phyloP scores from a whole-genome alignment of 2,888 invertebrate genomes.

The Tromatobia lineatoria region DNA sequence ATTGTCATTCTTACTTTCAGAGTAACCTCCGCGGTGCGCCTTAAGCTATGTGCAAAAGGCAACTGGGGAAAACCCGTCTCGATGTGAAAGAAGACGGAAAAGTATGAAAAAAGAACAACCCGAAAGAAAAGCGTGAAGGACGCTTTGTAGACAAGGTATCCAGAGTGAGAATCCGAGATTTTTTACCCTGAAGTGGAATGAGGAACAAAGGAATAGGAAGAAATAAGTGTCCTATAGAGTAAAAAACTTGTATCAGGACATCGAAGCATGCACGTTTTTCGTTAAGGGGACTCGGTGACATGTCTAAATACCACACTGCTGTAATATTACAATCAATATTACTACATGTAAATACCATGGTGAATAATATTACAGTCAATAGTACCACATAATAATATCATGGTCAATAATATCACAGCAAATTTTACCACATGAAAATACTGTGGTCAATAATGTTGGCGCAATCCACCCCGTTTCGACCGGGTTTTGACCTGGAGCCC shows the following conservation, averaged over 20 bases:
- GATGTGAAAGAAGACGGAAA: constrained; percentile 14
- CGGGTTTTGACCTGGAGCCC: too few relatives aligned
- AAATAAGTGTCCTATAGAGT: neutral
- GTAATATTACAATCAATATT: too few relatives aligned
- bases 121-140: constrained; percentile 25
- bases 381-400: too few relatives aligned
- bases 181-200: neutral
- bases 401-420: too few relatives aligned
- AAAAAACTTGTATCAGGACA: neutral
- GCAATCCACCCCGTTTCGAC: too few relatives aligned
- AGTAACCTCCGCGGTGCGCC: constrained; percentile 68
- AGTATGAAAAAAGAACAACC: constrained; percentile 37
- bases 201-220: neutral
- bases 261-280: neutral
- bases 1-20: constrained; percentile 76
- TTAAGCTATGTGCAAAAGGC: constrained; percentile 64
- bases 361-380: too few relatives aligned
- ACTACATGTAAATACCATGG: too few relatives aligned
- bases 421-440: too few relatives aligned
- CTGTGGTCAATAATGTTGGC: too few relatives aligned
- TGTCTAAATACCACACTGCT: too few relatives aligned
- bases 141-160: constrained; percentile 24
- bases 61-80: constrained; percentile 20
- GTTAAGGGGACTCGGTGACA: too few relatives aligned
- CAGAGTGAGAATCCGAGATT: constrained; percentile 9